Conservation (phyloP, 1,140 invertebrate genomes). For the Aphis craccivora region DNA sequence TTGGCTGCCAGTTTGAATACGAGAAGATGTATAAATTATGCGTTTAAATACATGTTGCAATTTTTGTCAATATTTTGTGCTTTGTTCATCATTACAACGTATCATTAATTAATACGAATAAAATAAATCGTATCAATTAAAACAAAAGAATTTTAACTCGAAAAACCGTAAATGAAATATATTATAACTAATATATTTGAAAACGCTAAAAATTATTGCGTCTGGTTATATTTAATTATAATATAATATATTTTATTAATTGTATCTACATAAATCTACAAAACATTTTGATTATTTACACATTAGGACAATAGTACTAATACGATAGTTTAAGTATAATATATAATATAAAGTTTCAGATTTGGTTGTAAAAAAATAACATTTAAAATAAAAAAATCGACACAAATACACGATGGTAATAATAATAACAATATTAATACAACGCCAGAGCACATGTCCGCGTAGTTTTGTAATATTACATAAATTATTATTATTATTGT, state of each 20-base stretch:
- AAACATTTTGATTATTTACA: slow-evolving; percentile 55
- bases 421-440: background rate
- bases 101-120: too few species aligned
- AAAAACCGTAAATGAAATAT: too few species aligned
- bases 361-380: background rate
- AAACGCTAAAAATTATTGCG: background rate
- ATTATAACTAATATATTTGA: background rate
- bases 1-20: too few species aligned
- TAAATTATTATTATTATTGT: background rate
- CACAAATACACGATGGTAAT: too few species aligned
- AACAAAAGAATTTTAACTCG: too few species aligned
- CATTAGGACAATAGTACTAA: slow-evolving; percentile 27
- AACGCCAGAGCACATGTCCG: background rate
- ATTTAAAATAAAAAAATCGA: background rate
- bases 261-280: background rate
- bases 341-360: background rate
- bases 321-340: background rate
- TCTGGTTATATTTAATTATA: background rate
- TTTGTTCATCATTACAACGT: too few species aligned
- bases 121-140: too few species aligned
- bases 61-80: too few species aligned
- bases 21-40: too few species aligned
- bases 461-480: background rate
- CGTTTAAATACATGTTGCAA: too few species aligned
- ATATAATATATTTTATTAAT: background rate